A percentile compares a stretch with the other conserved stretches of the same genome.
These are phyloP conservation scores for Leucophenga varia DNA, from an alignment of 1,140 invertebrate genomes.

Conservation along the genomic window DNA sequence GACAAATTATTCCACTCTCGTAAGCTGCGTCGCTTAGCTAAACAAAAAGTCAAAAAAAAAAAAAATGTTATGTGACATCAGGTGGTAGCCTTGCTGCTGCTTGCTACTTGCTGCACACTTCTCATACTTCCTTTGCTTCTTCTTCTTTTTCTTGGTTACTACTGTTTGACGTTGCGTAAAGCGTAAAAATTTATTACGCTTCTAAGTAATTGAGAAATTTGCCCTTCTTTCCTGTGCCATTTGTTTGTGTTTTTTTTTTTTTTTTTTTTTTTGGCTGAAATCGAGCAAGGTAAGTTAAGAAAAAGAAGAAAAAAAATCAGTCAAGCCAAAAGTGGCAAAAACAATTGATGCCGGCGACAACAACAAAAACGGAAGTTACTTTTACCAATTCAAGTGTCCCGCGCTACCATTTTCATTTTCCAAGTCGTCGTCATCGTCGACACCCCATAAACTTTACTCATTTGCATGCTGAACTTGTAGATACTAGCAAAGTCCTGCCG, in stretches of 20 bases:
- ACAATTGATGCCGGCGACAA: background rate
- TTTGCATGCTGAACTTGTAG: background rate
- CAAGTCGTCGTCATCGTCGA: no score
- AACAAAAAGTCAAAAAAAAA: no score
- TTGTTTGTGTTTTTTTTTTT: background rate
- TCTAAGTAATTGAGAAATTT: slow-evolving; percentile 30
- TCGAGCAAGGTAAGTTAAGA: no score
- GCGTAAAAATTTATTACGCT: slow-evolving; percentile 25
- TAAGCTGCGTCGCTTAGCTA: no score
- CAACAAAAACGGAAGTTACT: no score
- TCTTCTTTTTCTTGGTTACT: background rate
- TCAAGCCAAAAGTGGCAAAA: slow-evolving; percentile 5
- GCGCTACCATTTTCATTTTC: no score
- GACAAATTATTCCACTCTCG: no score
- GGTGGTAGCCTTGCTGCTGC: no score
- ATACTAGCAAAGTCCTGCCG: no score
- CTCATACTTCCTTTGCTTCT: no score
- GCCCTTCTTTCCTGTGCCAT: background rate
- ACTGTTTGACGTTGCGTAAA: slow-evolving; percentile 9
- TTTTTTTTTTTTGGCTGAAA: background rate
- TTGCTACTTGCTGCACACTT: background rate
- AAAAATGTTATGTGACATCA: no score
- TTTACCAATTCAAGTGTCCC: no score
- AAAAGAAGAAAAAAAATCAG: background rate
- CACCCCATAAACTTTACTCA: background rate